These are phyloP conservation scores for Lasius platythorax DNA, from an alignment of 2,888 invertebrate genomes.

Conservation along the genomic window DNA sequence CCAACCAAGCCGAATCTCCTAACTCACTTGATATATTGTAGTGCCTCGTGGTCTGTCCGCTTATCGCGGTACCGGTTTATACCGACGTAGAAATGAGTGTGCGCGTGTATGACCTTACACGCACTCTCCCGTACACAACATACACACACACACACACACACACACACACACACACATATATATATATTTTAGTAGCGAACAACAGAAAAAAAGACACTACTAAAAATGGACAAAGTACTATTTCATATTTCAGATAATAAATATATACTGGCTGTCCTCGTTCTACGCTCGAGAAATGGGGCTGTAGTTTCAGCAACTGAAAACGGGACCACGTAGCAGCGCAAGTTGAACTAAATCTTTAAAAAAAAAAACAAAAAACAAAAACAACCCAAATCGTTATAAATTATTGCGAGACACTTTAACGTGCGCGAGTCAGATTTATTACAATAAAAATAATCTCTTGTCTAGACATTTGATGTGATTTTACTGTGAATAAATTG, in stretches of 20 bases:
- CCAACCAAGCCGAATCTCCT: slow-evolving; percentile 38
- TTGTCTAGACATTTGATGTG: neutral
- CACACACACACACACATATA: slow-evolving; percentile 20
- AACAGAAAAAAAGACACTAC: slow-evolving; percentile 62
- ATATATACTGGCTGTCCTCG: slow-evolving; percentile 56
- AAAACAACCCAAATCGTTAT: neutral
- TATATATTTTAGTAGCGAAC: slow-evolving; percentile 61
- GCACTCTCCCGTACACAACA: slow-evolving; percentile 49
- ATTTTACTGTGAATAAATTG: neutral
- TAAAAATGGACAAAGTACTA: slow-evolving; percentile 77
- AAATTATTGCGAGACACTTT: slow-evolving; percentile 40
- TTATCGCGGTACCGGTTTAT: slow-evolving; percentile 54
- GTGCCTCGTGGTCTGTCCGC: slow-evolving; percentile 44
- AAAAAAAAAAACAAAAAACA: neutral
- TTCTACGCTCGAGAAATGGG: slow-evolving; percentile 39
- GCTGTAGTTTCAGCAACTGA: slow-evolving; percentile 49
- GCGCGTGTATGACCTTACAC: slow-evolving; percentile 68
- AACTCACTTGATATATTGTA: slow-evolving; percentile 62
- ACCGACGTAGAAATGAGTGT: slow-evolving; percentile 62
- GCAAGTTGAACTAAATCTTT: slow-evolving; percentile 7
- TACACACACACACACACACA: slow-evolving; percentile 7
- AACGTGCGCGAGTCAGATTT: neutral
- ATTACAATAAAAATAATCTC: neutral
- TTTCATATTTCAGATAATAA: slow-evolving; percentile 66
- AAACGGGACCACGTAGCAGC: slow-evolving; percentile 24